Percentiles rank a stretch among this genome's conserved stretches.
phyloP scores from a whole-genome alignment of 2,888 invertebrate genomes.

The Zaprionus obscuricornis region DNA sequence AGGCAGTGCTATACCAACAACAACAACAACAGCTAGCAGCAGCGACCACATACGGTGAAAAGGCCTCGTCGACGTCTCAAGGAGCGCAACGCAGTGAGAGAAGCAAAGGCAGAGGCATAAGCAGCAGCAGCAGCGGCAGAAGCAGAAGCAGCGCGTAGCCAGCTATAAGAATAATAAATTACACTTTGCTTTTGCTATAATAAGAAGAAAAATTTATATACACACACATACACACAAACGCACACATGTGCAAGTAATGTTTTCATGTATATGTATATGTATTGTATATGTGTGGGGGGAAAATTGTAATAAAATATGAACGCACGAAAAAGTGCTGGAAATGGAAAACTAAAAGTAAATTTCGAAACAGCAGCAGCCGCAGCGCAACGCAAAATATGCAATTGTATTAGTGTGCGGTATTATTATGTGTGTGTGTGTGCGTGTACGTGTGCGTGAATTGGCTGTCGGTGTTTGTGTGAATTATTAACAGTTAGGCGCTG shows the following conservation, averaged over 20 bases:
- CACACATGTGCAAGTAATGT: constrained; percentile 56
- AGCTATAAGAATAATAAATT: constrained; percentile 79
- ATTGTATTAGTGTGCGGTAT: too few species aligned
- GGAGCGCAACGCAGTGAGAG: constrained; percentile 56
- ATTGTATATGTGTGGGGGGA: constrained; percentile 51
- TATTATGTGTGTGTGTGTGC: constrained; percentile 25
- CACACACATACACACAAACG: constrained; percentile 43
- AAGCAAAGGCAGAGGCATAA: constrained; percentile 21
- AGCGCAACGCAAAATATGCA: constrained; percentile 35
- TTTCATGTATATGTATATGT: constrained; percentile 27
- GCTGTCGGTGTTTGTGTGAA: constrained; percentile 34
- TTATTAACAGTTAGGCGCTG: constrained; percentile 55
- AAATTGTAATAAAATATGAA: constrained; percentile 79
- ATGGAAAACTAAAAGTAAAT: constrained; percentile 55
- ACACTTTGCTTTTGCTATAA: constrained; percentile 80
- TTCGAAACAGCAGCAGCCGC: constrained; percentile 44
- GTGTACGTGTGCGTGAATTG: constrained; percentile 22
- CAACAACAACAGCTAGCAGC: constrained; percentile 38
- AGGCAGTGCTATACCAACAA: constrained; percentile 48
- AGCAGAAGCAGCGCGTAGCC: constrained; percentile 42
- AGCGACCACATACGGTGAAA: constrained; percentile 77
- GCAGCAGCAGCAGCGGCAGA: constrained; percentile 24
- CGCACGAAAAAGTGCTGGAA: constrained; percentile 59
- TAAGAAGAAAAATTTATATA: constrained; percentile 77
- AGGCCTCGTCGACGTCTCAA: constrained; percentile 65